Evolutionary conservation across 2,797 vertebrate species (phyloP), one percentile per base, ranked within the genome.

Genomic region (Champsocephalus gunnari): DNA sequence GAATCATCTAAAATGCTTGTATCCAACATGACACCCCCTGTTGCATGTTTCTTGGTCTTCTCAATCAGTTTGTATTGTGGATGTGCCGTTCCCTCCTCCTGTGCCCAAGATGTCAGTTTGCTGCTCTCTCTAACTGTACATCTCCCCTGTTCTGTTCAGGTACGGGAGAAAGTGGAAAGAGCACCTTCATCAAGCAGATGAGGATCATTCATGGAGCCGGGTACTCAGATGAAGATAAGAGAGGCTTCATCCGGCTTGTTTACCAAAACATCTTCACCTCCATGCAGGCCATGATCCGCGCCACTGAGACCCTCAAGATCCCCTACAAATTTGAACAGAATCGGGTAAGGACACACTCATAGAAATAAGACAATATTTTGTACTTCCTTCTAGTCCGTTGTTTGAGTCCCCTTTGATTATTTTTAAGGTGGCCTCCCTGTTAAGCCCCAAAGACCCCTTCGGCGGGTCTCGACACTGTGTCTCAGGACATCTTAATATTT

Each of bases 171-270:
- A 98, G 97, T n/a, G 97, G 97, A 34, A 98, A 98, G 81, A 98
- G 97, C 92, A 98, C 97, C 0, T 98, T 98, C 91, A 98, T 98
- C 93, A 98, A 98, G 89, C 97, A 98, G 85, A 98, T 98, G 97
- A 95, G 97, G 82, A 98, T 98, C 92, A 98, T 98, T 88, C 97
- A 98, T 57, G 97, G 97, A n/a, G 95, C 97, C 0, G 97, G 97
- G 70, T 98, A 98, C 94, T 97, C 97, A 0, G 97, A 98, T 75
- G 97, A 98, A 78, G 97, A 99, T 85, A 98, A 98, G 91, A 94
- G 96, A 11, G 96, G 97, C 89, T 98, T 98, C 94, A 98, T 97
- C 87, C 96, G 97, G 75, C 95, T 98, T 70, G 97, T 98, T 77
- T 98, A 97, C 95, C 97, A 99, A 91, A 98, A 98, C 93, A 96